A percentile compares a stretch with the other conserved stretches of the same genome.
Evolutionary conservation across 1,140 invertebrate species (phyloP).

Genomic region (Apocrypta bakeri): DNA sequence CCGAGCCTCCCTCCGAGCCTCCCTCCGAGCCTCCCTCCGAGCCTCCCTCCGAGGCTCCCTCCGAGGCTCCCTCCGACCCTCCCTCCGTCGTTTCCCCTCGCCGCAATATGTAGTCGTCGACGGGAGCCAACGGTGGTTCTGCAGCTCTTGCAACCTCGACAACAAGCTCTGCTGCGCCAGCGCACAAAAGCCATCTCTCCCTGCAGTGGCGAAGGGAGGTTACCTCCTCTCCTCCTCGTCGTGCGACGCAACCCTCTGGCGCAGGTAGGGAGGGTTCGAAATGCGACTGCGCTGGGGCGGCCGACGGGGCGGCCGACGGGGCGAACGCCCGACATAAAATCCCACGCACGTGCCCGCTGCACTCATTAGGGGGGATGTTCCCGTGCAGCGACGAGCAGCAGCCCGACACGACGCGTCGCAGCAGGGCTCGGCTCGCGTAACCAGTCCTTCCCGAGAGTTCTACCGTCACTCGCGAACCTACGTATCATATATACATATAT

Average conservation of each 20-base stretch:
- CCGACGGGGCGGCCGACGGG: conserved; percentile 58
- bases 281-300: conserved; percentile 59
- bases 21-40: too few species aligned
- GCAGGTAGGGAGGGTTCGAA: conserved; percentile 26
- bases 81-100: too few species aligned
- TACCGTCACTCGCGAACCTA: background rate
- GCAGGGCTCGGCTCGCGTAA: conserved; percentile 6
- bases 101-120: background rate
- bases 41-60: too few species aligned
- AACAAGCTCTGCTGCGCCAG: background rate
- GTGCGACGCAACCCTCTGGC: conserved; percentile 51
- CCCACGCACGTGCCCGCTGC: conserved; percentile 74
- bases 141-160: background rate
- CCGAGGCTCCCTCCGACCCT: too few species aligned
- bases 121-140: background rate
- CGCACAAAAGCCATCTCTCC: background rate
- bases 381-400: conserved; percentile 68
- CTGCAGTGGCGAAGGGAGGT: conserved; percentile 62
- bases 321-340: conserved; percentile 72
- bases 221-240: conserved; percentile 33
- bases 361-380: conserved; percentile 73
- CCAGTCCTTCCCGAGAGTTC: background rate
- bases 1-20: too few species aligned
- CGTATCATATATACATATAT: too few species aligned
- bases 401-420: conserved; percentile 5